Conservation (phyloP, 2,113 vertebrate species). For the Perccottus glenii region DNA sequence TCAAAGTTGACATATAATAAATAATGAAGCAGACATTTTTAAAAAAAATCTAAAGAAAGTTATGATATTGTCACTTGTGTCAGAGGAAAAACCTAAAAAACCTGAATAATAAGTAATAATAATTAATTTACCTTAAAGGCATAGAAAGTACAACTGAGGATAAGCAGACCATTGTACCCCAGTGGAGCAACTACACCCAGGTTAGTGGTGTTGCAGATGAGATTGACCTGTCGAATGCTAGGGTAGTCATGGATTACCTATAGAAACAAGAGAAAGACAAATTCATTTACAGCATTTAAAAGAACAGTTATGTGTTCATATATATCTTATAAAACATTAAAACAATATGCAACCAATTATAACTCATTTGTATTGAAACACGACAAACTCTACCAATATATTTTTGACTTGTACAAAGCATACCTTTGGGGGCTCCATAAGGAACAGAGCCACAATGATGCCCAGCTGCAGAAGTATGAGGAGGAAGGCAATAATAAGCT, state of each 20-base stretch:
- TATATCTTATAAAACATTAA: too few species aligned
- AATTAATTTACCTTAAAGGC: conserved; percentile 86
- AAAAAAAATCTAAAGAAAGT: too few species aligned
- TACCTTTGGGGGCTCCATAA: conserved; percentile 90
- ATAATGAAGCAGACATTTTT: too few species aligned
- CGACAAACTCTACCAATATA: too few species aligned
- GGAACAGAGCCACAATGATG: conserved; percentile 95
- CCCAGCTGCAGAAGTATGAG: conserved; percentile 94
- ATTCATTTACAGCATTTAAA: not conserved
- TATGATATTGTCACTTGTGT: too few species aligned
- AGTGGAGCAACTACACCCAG: conserved; percentile 94
- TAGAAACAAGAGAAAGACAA: not conserved
- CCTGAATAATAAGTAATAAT: not conserved
- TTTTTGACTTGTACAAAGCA: not conserved
- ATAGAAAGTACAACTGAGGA: conserved; percentile 98
- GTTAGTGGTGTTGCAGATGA: conserved; percentile 97
- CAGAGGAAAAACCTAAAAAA: too few species aligned
- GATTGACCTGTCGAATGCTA: conserved; percentile 94
- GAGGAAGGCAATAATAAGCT: conserved; percentile 94
- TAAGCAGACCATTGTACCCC: conserved; percentile 95
- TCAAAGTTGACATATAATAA: too few species aligned
- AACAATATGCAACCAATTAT: too few species aligned
- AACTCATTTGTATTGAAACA: too few species aligned
- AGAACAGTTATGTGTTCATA: too few species aligned
- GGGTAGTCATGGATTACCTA: conserved; percentile 93